phyloP scores from a whole-genome alignment of 1,140 invertebrate species.

The Rhopalosiphum maidis region DNA sequence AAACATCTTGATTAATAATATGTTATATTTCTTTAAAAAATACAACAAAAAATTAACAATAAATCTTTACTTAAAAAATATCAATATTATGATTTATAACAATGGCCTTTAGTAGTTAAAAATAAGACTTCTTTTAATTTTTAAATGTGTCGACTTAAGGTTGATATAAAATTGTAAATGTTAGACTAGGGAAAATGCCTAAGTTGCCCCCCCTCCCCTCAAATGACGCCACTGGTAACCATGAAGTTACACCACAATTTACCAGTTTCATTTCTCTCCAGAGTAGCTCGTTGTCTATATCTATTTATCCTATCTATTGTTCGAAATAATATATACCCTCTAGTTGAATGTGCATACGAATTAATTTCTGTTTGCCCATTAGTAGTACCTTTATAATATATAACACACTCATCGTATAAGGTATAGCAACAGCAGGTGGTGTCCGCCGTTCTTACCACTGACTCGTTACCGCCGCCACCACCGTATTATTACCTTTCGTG shows the following conservation, averaged over 20 bases:
- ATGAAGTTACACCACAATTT: not conserved
- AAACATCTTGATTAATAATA: too few relatives aligned
- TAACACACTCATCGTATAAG: not conserved
- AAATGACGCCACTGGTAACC: too few relatives aligned
- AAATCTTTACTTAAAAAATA: too few relatives aligned
- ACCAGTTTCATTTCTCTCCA: not conserved
- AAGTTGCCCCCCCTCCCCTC: too few relatives aligned
- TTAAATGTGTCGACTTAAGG: too few relatives aligned
- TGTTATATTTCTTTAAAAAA: too few relatives aligned
- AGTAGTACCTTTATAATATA: not conserved
- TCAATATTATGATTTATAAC: too few relatives aligned
- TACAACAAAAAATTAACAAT: too few relatives aligned
- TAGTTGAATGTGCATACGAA: not conserved
- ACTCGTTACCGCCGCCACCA: not conserved
- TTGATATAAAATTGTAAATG: too few relatives aligned
- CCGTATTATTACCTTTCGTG: slow-evolving; percentile 34
- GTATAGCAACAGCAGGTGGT: slow-evolving; percentile 15
- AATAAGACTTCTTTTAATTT: too few relatives aligned
- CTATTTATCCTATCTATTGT: not conserved
- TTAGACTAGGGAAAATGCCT: too few relatives aligned
- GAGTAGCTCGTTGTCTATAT: not conserved
- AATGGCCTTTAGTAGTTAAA: too few relatives aligned
- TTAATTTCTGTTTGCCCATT: not conserved
- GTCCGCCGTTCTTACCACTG: slow-evolving; percentile 16
- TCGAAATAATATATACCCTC: not conserved